phyloP scores from a whole-genome alignment of 2,888 invertebrate species.

The Lepetodrilus schrolli region DNA sequence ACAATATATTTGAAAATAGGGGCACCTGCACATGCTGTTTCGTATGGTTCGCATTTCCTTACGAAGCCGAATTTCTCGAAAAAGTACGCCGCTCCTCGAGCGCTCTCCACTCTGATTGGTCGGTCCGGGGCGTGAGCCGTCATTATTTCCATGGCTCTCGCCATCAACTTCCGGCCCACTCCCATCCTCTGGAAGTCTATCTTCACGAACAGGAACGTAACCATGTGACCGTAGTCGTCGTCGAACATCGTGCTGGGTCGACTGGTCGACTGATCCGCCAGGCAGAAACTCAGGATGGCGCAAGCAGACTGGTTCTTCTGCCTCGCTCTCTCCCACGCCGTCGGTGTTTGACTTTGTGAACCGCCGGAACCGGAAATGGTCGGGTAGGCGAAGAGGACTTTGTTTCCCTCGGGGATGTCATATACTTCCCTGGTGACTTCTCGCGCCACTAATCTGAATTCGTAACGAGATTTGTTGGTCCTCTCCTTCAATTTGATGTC shows the following conservation, averaged over 20 bases:
- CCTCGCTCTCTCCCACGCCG: not conserved
- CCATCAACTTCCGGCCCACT: constrained; percentile 44
- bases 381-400: constrained; percentile 48
- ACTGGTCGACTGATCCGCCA: constrained; percentile 34
- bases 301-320: constrained; percentile 30
- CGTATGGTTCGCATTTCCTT: constrained; percentile 42
- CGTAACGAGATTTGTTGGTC: not conserved
- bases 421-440: constrained; percentile 54
- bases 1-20: not conserved
- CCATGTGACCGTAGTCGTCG: constrained; percentile 47
- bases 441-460: constrained; percentile 53
- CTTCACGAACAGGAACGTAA: constrained; percentile 57
- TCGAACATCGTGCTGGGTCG: constrained; percentile 44
- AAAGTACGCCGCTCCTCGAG: constrained; percentile 48
- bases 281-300: constrained; percentile 49
- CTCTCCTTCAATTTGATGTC: not conserved
- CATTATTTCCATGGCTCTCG: constrained; percentile 43
- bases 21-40: constrained; percentile 31
- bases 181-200: constrained; percentile 50
- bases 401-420: constrained; percentile 56
- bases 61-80: constrained; percentile 54
- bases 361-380: not conserved
- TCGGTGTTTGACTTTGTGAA: not conserved
- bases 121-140: constrained; percentile 33
- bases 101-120: constrained; percentile 54